A percentile compares a stretch with the other conserved stretches of the same genome.
These are phyloP conservation scores for Vimba vimba DNA, from an alignment of 2,113 vertebrate species.

Conservation along the genomic window DNA sequence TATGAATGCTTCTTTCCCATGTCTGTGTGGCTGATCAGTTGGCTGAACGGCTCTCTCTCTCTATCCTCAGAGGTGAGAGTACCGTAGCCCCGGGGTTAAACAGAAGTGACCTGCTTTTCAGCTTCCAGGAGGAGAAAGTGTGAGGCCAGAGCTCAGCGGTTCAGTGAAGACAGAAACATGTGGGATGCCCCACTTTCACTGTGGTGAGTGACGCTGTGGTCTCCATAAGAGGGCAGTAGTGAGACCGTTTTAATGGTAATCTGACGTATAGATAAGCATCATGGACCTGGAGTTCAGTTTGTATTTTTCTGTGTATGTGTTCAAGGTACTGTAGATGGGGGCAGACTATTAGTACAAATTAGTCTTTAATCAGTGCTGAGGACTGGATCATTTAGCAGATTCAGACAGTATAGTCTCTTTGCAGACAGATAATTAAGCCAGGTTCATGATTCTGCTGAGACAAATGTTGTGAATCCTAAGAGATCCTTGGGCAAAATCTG, in stretches of 20 bases:
- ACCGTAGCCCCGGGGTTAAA: constrained; percentile 34
- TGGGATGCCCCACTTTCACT: neutral
- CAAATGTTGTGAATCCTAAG: no score
- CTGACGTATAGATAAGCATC: neutral
- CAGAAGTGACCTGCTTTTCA: constrained; percentile 33
- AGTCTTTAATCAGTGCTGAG: constrained; percentile 51
- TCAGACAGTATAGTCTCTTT: neutral
- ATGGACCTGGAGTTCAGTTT: constrained; percentile 4
- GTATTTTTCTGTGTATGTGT: neutral
- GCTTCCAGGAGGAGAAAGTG: constrained; percentile 22
- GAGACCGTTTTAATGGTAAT: constrained; percentile 17
- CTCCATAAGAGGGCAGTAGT: constrained; percentile 59
- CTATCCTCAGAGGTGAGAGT: constrained; percentile 24
- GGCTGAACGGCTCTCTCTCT: constrained; percentile 3
- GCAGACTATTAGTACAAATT: constrained; percentile 15
- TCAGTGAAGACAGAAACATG: constrained; percentile 8
- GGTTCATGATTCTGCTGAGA: no score
- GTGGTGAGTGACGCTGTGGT: neutral
- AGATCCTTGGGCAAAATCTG: no score
- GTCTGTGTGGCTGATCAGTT: constrained; percentile 39
- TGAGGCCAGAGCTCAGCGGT: constrained; percentile 19
- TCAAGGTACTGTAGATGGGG: neutral
- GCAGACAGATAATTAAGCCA: neutral
- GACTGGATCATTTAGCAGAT: constrained; percentile 42
- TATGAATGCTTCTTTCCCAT: constrained; percentile 47